Evolutionary conservation across 2,797 vertebrate genomes (phyloP).

Genomic region (Sebastes paucispinis): DNA sequence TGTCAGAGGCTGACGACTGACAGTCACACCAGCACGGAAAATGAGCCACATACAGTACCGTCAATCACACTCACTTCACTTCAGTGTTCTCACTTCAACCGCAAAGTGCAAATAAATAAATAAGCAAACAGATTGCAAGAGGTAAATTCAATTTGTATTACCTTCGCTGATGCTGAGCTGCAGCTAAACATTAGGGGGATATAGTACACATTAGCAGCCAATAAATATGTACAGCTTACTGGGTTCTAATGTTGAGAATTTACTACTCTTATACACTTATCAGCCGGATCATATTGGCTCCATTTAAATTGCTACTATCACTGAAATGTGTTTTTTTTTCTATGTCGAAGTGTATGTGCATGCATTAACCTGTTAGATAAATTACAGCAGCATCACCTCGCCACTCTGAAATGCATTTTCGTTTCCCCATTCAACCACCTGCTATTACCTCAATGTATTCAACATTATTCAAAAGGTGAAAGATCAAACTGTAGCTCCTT

Average conservation of each 20-base stretch:
- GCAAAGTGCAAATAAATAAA: conserved; percentile 1
- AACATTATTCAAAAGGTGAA: conserved; percentile 10
- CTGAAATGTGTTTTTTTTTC: not conserved
- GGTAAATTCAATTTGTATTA: not conserved
- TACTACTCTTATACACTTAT: not conserved
- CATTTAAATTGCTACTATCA: not conserved
- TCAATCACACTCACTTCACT: conserved; percentile 43
- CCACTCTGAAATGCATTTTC: conserved; percentile 1
- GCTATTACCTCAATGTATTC: not conserved
- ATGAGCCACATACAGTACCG: conserved; percentile 26
- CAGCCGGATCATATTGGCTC: not conserved
- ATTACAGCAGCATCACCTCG: not conserved
- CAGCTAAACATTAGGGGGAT: not conserved
- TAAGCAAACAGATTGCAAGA: not conserved
- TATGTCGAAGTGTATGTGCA: not conserved
- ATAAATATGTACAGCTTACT: not conserved
- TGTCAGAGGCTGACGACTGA: conserved; percentile 64
- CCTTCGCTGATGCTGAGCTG: not conserved
- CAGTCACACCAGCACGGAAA: conserved; percentile 47
- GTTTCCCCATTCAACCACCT: conserved; percentile 4
- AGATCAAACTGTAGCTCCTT: not conserved
- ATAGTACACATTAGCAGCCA: not conserved
- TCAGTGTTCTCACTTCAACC: conserved; percentile 8
- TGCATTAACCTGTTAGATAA: not conserved
- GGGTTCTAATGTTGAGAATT: not conserved